Base-by-base conservation (phyloP, 2,797 vertebrate genomes). In the Poeciliopsis turneri region DNA sequence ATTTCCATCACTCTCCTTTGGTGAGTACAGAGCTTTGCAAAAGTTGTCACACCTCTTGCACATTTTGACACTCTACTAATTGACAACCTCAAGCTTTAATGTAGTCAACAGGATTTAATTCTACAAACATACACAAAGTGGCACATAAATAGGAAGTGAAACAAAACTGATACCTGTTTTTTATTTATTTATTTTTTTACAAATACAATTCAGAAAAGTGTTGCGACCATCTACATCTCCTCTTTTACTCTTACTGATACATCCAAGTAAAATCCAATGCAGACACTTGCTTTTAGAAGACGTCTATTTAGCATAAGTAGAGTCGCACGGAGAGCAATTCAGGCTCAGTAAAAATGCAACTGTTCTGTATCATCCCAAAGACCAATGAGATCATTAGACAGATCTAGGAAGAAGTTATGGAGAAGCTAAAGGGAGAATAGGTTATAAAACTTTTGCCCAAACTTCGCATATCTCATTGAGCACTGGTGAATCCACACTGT, bases 1-100 rank as follows among this genome's bases (percentile, higher is more conserved):
- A 77, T 84, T 25, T 75, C 69, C 73, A 73, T 76, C 39, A 43
- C 3, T 69, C 64, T 41, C 39, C 39, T 41, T 25, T 66, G 30
- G 33, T 36, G 33, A 39, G 8, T 36, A 8, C 30, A 10, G 18
- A 4, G 2, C 11, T 20, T n/a, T 43, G 39, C 11, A 43, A 69
- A 69, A 43, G 23, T 69, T 13, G 20, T n/a, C 4, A 69, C 25
- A 43, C 20, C 1, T 13, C 20, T 43, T 69, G 23, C 43, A 25
- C 4, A 43, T 43, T 43, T 69, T 69, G 36, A 43, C 66, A 66
- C 9, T 66, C 3, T 25, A 10, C 25, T 7, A 6, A 41, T 9
- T 25, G 11, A 69, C 36, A 69, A 9, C 16, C 7, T 16, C 6
- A 18, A 36, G 5, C 30, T 64, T 36, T 8, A 18, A 41, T 43